Base-by-base conservation (phyloP, 2,797 vertebrate species). In the Presbytis comata region DNA sequence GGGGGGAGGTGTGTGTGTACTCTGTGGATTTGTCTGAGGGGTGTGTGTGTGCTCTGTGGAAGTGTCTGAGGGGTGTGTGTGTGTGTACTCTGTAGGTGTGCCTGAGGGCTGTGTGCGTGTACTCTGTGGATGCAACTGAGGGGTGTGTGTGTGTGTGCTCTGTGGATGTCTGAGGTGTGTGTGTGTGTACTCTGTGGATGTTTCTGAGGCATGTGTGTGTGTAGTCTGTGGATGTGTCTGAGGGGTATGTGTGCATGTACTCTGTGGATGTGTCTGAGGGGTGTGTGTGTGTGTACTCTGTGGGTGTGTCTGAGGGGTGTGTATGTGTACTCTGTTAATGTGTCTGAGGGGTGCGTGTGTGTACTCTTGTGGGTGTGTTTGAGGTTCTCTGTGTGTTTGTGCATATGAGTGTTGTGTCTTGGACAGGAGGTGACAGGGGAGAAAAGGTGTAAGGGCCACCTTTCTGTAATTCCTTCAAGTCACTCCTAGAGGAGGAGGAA, bases 181-280 rank as follows among this genome's bases (percentile, higher is more conserved):
- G 24, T 57, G 24, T 59, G 57, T 28, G 26, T 13, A 59, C 5
- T 59, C 5, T 13, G 5, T 5, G 26, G 57, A 6, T 28, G 26
- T 12, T 0, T 5, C 24, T 59, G 26, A 28, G 57, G 26, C 0
- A 5, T 12, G 57, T 6, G 11, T 13, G 55, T 55, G 57, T 57
- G 24, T 26, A 0, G 0, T 57, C 9, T 57, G 24, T 57, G 4
- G 4, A 5, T 5, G 55, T 26, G 24, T 0, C 22, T 57, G 55
- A 10, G 9, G 10, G 10, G 46, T 46, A 3, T 46, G 26, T 59
- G 57, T 59, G 57, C 5, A 5, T 53, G 17, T 53, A 53, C 6
- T 53, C 50, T 53, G 1, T 53, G 17, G 50, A 0, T 53, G 7
- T 24, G 8, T 1, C 46, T 57, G 55, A 57, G 55, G 55, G 3